A percentile compares a stretch with the other conserved stretches of the same genome.
Conservation (phyloP, 1,140 invertebrate genomes). For the Lysiphlebus fabarum region DNA sequence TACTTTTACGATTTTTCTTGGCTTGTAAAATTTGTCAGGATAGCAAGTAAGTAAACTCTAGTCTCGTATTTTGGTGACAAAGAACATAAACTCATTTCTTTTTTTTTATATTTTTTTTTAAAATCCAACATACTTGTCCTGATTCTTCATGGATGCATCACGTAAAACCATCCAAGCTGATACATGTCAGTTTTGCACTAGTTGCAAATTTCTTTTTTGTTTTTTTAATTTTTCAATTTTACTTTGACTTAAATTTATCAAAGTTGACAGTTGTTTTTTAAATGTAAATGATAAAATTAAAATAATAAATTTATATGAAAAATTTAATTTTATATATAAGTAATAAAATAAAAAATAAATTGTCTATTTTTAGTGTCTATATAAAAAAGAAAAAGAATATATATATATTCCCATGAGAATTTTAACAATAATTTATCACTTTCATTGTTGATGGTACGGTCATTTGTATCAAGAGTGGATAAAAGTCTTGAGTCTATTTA, state of each 20-base stretch:
- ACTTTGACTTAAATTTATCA: background rate
- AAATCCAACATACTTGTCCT: background rate
- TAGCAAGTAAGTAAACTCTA: conserved; percentile 34
- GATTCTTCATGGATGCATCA: conserved; percentile 4
- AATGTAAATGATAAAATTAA: no score
- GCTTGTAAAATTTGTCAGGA: conserved; percentile 50
- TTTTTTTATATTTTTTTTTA: conserved; percentile 3
- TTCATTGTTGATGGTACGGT: no score
- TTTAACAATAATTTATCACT: no score
- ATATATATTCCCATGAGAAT: no score
- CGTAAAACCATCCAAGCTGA: conserved; percentile 6
- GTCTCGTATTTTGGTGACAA: background rate
- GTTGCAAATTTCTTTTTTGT: background rate
- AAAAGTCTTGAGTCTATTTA: no score
- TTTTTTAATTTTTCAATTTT: background rate
- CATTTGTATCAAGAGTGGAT: no score
- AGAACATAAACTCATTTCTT: background rate
- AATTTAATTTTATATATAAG: background rate
- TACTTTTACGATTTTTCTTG: conserved; percentile 52
- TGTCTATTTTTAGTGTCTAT: no score
- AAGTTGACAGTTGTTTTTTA: no score
- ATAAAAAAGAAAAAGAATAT: no score
- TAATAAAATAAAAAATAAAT: no score
- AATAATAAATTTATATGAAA: no score
- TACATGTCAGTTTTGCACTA: conserved; percentile 8